Conservation (phyloP, 2,113 vertebrate species). For the Chaenocephalus aceratus region DNA sequence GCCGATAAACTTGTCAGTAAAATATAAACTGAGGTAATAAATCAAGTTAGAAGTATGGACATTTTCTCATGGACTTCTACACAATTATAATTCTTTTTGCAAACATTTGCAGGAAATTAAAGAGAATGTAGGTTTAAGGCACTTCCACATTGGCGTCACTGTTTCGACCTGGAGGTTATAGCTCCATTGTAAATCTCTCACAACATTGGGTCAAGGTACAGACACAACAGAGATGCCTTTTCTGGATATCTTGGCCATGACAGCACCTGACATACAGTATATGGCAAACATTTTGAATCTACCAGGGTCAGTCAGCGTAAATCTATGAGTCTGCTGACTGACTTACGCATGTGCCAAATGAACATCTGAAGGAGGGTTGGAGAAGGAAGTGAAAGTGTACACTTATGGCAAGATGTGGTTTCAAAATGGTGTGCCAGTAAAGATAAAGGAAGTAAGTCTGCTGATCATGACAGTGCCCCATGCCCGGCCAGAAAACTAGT, state of each 20-base stretch:
- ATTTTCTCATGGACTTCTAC: too few species aligned
- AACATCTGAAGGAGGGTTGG: conserved; percentile 25
- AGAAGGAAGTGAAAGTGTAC: conserved; percentile 74
- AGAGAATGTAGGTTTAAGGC: too few species aligned
- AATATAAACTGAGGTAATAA: too few species aligned
- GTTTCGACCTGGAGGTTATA: too few species aligned
- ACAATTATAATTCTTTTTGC: too few species aligned
- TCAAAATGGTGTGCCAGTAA: conserved; percentile 63
- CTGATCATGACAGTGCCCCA: conserved; percentile 35
- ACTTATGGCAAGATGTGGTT: conserved; percentile 43
- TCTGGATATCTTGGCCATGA: neutral
- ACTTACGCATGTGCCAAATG: conserved; percentile 13
- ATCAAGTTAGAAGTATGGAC: too few species aligned
- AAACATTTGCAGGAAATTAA: too few species aligned
- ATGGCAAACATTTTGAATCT: too few species aligned
- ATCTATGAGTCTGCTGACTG: conserved; percentile 17
- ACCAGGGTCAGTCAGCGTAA: neutral
- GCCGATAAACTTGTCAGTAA: too few species aligned
- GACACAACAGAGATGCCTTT: neutral
- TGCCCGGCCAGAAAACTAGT: neutral
- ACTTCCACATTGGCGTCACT: too few species aligned
- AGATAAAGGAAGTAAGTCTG: conserved; percentile 64
- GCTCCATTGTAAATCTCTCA: neutral
- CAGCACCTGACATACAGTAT: neutral
- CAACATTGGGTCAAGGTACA: neutral